These are phyloP conservation scores for Dryobates pubescens DNA, from an alignment of 2,797 vertebrate species.

Conservation along the genomic window DNA sequence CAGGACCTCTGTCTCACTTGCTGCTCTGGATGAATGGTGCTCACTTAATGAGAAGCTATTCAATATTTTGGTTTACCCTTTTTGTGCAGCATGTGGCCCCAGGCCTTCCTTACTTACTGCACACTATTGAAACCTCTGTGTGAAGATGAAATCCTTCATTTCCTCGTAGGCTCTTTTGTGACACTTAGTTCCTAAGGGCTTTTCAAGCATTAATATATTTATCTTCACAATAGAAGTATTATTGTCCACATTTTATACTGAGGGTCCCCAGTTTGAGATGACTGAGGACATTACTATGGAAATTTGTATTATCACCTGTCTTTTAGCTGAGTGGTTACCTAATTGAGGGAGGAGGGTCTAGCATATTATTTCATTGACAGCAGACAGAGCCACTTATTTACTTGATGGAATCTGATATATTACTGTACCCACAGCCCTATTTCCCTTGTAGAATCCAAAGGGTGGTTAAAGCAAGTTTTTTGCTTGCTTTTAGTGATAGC, in stretches of 20 bases:
- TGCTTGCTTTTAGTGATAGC: not conserved
- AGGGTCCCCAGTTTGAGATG: conserved; percentile 2
- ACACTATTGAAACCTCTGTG: conserved; percentile 12
- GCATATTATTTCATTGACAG: conserved; percentile 11
- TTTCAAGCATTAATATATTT: conserved; percentile 45
- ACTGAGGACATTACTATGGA: conserved; percentile 17
- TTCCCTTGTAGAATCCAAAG: not conserved
- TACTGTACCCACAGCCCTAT: not conserved
- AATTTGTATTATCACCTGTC: not conserved
- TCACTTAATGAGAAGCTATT: conserved; percentile 32
- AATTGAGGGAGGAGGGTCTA: not conserved
- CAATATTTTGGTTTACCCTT: conserved; percentile 32
- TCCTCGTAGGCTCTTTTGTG: not conserved
- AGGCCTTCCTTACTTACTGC: not conserved
- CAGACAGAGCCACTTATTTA: not conserved
- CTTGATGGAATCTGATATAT: not conserved
- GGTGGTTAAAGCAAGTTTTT: not conserved
- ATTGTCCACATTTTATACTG: conserved; percentile 1
- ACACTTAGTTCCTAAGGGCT: conserved; percentile 32
- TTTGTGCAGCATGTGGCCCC: not conserved
- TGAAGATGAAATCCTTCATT: conserved; percentile 41
- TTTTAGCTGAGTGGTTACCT: not conserved
- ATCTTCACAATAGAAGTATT: conserved; percentile 26
- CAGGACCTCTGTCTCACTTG: not conserved
- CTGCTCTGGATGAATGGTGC: not conserved